Evolutionary conservation across 2,888 invertebrate species (phyloP).

Genomic region (Lasioglossum vierecki): DNA sequence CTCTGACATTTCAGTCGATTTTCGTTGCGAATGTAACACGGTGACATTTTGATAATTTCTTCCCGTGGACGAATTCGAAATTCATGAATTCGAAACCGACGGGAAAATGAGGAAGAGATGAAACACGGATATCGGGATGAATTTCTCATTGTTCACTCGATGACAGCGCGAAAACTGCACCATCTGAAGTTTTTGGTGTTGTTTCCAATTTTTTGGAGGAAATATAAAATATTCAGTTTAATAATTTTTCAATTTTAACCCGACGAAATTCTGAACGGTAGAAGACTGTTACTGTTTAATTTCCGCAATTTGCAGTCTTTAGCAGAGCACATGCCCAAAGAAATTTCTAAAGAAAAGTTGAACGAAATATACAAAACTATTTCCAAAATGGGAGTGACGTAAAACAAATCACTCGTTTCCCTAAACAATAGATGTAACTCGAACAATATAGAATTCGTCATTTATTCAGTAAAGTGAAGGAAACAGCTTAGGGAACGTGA

Average conservation of each 20-base stretch:
- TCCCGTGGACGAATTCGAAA: neutral
- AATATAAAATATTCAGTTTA: neutral
- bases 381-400: neutral
- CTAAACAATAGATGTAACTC: neutral
- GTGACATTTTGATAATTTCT: neutral
- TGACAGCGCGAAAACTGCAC: neutral
- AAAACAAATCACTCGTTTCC: neutral
- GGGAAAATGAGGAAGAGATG: neutral
- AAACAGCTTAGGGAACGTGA: neutral
- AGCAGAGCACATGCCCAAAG: neutral
- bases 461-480: neutral
- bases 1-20: conserved; percentile 46
- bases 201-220: neutral
- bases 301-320: neutral
- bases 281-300: neutral
- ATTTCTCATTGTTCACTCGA: neutral
- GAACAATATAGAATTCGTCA: neutral
- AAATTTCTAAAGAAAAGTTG: neutral
- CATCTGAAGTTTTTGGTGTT: neutral
- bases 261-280: neutral
- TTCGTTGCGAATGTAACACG: neutral
- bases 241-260: neutral
- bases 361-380: too few relatives aligned
- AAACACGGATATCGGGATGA: neutral
- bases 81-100: neutral